These are phyloP conservation scores for Seriola dumerili DNA, from an alignment of 2,113 vertebrate species.

Conservation along the genomic window DNA sequence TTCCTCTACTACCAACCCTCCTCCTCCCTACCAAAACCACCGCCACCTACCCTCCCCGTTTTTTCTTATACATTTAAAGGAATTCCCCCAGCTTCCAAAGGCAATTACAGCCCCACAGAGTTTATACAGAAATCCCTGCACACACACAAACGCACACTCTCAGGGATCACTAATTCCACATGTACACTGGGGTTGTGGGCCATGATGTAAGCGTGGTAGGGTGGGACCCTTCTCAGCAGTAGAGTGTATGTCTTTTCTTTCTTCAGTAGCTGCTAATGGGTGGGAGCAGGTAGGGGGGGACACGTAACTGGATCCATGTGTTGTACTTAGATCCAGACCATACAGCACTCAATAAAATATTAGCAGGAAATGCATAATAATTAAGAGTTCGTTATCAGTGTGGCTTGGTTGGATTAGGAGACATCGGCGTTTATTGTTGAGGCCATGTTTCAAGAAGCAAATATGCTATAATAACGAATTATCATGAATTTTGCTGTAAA, in stretches of 20 bases:
- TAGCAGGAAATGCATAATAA: constrained; percentile 12
- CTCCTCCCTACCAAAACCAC: constrained; percentile 61
- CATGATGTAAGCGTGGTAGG: constrained; percentile 73
- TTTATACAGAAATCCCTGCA: constrained; percentile 70
- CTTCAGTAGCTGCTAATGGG: constrained; percentile 48
- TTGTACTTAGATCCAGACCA: constrained; percentile 10
- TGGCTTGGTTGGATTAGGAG: constrained; percentile 10
- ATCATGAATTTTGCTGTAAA: neutral
- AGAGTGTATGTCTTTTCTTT: constrained; percentile 49
- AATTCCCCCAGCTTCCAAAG: constrained; percentile 77
- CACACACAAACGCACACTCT: constrained; percentile 24
- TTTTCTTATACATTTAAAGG: constrained; percentile 67
- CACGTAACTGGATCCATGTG: constrained; percentile 48
- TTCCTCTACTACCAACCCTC: constrained; percentile 68
- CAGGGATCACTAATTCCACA: constrained; percentile 66
- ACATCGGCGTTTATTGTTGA: neutral
- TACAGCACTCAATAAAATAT: constrained; percentile 21
- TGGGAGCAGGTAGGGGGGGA: constrained; percentile 7
- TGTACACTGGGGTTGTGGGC: constrained; percentile 40
- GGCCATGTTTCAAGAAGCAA: constrained; percentile 2
- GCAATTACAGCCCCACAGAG: constrained; percentile 74
- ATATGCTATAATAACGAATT: neutral
- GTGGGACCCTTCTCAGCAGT: constrained; percentile 44
- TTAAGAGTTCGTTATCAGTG: constrained; percentile 24
- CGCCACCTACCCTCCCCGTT: constrained; percentile 40